phyloP scores from a whole-genome alignment of 2,888 invertebrate species.

The Gerris lacustris region DNA sequence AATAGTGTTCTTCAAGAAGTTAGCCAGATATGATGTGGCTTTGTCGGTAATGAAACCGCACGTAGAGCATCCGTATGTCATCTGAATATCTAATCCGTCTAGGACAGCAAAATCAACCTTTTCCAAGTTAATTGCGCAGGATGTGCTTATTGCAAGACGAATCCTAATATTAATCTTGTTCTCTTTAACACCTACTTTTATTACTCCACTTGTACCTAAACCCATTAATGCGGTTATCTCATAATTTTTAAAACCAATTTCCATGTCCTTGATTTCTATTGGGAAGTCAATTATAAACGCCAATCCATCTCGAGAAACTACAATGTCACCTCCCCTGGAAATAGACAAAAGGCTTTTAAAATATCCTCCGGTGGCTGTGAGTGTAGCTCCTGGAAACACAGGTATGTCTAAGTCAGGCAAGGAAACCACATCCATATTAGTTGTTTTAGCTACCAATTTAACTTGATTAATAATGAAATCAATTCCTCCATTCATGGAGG shows the following conservation, averaged over 20 bases:
- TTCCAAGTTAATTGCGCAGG: conserved; percentile 16
- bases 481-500: conserved; percentile 12
- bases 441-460: neutral
- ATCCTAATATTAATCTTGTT: conserved; percentile 15
- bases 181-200: conserved; percentile 11
- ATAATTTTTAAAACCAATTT: conserved; percentile 13
- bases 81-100: conserved; percentile 1
- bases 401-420: neutral
- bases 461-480: conserved; percentile 2
- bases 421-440: neutral
- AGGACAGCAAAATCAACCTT: conserved; percentile 14
- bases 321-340: conserved; percentile 2
- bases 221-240: neutral
- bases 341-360: conserved; percentile 13
- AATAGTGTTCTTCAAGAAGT: conserved; percentile 14
- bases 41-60: conserved; percentile 15
- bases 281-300: conserved; percentile 15
- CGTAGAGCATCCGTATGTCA: conserved; percentile 12
- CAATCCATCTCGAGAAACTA: conserved; percentile 7
- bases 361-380: conserved; percentile 16
- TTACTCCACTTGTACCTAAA: conserved; percentile 1
- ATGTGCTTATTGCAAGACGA: conserved; percentile 7
- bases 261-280: conserved; percentile 8
- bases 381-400: neutral
- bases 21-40: neutral